Evolutionary conservation across 2,888 invertebrate genomes (phyloP).

Genomic region (Linnaemya tessellans): DNA sequence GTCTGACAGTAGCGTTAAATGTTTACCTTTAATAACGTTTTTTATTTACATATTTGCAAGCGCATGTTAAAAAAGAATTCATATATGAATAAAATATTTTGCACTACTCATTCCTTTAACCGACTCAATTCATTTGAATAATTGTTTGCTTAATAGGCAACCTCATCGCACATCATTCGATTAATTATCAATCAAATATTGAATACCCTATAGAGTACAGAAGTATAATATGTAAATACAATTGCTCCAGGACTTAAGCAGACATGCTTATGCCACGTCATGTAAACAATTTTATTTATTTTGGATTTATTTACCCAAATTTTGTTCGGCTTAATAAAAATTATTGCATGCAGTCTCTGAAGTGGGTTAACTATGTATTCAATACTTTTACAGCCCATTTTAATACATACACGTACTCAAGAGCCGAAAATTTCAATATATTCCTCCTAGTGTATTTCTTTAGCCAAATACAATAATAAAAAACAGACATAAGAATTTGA

Average conservation of each 20-base stretch:
- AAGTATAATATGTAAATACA: neutral
- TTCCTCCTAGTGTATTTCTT: too few relatives aligned
- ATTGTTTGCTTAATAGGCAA: too few relatives aligned
- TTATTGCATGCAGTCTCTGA: slow-evolving; percentile 34
- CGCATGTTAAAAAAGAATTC: too few relatives aligned
- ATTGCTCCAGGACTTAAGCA: slow-evolving; percentile 50
- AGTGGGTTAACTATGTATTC: slow-evolving; percentile 48
- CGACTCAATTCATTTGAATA: too few relatives aligned
- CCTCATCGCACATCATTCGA: too few relatives aligned
- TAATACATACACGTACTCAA: neutral
- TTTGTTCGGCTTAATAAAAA: neutral
- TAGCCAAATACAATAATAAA: neutral
- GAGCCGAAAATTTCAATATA: neutral
- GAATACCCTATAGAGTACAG: too few relatives aligned
- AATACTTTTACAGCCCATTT: neutral
- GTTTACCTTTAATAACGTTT: too few relatives aligned
- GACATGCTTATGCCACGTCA: slow-evolving; percentile 36
- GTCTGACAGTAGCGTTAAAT: too few relatives aligned
- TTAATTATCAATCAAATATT: too few relatives aligned
- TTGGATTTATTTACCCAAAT: slow-evolving; percentile 41
- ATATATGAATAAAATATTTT: too few relatives aligned
- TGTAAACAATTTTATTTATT: slow-evolving; percentile 55
- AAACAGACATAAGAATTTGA: neutral
- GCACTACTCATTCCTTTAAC: too few relatives aligned
- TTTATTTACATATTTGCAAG: too few relatives aligned